These are phyloP conservation scores for Phortica magna DNA, from an alignment of 2,888 invertebrate species.

Conservation along the genomic window DNA sequence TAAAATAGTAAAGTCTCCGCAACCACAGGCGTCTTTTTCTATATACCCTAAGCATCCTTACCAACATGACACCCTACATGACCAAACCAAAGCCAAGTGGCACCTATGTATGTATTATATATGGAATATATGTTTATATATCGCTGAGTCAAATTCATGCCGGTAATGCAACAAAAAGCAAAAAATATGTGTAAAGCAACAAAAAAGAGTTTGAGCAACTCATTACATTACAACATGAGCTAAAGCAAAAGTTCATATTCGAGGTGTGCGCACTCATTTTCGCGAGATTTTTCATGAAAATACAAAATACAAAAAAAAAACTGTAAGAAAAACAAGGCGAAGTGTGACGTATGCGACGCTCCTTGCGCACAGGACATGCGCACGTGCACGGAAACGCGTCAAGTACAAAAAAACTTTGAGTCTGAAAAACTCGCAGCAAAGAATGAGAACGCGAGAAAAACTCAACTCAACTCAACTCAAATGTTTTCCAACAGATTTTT, in stretches of 20 bases:
- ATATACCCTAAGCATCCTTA: not conserved
- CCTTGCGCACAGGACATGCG: slow-evolving; percentile 61
- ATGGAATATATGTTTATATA: slow-evolving; percentile 32
- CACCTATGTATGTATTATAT: not conserved
- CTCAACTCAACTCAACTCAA: slow-evolving; percentile 40
- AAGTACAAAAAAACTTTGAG: slow-evolving; percentile 6
- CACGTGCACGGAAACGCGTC: slow-evolving; percentile 51
- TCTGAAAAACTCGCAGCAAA: slow-evolving; percentile 9
- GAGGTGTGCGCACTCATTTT: slow-evolving; percentile 58
- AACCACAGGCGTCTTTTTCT: slow-evolving; percentile 48
- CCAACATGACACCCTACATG: not conserved
- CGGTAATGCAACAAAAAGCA: slow-evolving; percentile 51
- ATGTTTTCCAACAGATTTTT: slow-evolving; percentile 61
- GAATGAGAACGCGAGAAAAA: slow-evolving; percentile 20
- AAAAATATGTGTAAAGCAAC: slow-evolving; percentile 35
- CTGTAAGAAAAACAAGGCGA: slow-evolving; percentile 55
- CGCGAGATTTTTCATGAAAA: slow-evolving; percentile 64
- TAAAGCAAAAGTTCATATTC: not conserved
- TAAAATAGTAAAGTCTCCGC: slow-evolving; percentile 51
- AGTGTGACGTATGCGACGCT: slow-evolving; percentile 8
- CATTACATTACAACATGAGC: not conserved
- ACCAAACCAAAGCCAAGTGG: not conserved
- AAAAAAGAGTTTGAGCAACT: slow-evolving; percentile 17
- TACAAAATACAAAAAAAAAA: slow-evolving; percentile 46
- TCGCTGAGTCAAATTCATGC: slow-evolving; percentile 46